Evolutionary conservation across 2,888 invertebrate genomes (phyloP), one percentile per base, ranked within the genome.

Genomic region (Plagiodera versicolora): DNA sequence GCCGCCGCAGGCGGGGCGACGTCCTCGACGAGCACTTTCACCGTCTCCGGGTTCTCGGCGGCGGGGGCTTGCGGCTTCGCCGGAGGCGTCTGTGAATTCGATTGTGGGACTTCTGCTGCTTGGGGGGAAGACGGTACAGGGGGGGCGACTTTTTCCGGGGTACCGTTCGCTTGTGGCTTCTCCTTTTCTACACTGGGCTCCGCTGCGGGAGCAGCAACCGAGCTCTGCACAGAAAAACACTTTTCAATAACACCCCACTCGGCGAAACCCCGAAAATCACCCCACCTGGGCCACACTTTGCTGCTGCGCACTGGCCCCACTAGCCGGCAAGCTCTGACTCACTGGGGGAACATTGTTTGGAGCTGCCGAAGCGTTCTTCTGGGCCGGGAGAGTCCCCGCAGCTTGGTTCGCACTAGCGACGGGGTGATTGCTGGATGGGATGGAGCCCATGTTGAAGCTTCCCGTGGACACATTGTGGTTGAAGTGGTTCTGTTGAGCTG

Each of bases 131-230:
- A 30, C 5, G 67, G 56, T 49, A 69, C 58, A 24, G 67, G 64
- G 44, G 70, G 66, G 16, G 68, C 56, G 60, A 72, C 73, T 10
- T 62, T 65, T 58, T 77, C 76, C 2, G 72, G 64, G 3, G 77
- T 78, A 30, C 79, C 79, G 61, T 79, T 79, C 14, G 77, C 75
- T 52, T 79, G 79, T 4, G 73, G 71, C 60, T 75, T 77, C 5
- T 77, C 77, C 20, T 53, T 60, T n/a, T 60, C 48, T 19, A 59
- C 30, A 17, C 32, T 28, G 11, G 52, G 17, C 20, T 62, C 62
- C 18, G 35, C 55, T 14, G 39, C 18, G 6, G 48, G 28, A 17
- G 59, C 11, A 35, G 55, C 14, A 28, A 24, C 45, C 3, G 52
- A 16, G 24, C 24, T 24, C 24, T 14, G 14, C 14, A 14, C 39